Base-by-base conservation (phyloP, 2,113 vertebrate species). In the Engystomops pustulosus region DNA sequence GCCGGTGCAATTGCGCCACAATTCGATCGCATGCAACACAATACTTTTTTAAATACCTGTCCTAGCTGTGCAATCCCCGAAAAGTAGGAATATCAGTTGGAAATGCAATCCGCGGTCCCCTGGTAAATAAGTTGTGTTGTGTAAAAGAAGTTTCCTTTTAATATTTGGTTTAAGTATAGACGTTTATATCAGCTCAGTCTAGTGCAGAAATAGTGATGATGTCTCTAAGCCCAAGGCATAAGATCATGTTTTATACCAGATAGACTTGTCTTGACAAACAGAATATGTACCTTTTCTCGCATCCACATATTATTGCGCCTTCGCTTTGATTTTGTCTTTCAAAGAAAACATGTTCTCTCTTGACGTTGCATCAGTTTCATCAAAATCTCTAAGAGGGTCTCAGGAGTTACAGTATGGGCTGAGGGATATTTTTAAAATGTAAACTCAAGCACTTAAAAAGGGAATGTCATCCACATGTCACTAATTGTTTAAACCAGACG, bases 391-490 rank as follows among this genome's bases (percentile, higher is more conserved):
- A 72, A 58, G 25, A 38, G 36, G n/a, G 14, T 58, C 30, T 72
- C 23, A 4, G 18, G 38, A 32, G 38, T 45, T 53, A 23, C 10
- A 9, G n/a, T 14, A 17, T 20, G 12, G 8, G 47, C 32, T 15
- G 34, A 25, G 69, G 67, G 25, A 47, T 55, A 15, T 41, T 81
- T 71, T 69, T n/a, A n/a, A n/a, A 71, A 70, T 45, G 38, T 60
- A 45, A 67, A 70, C 45, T 70, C 62, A 81, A 81, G 18, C 32
- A 53, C 65, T 81, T 81, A 69, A 78, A 58, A 36, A 36, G n/a
- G 9, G n/a, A 49, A 12, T 75, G 81, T 62, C 51, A 83, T 65
- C 38, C 69, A 27, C 69, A 62, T 83, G 81, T 72, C 81, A 47
- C 68, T 75, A 74, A 70, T 81, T 81, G 65, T 71, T 36, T 53